Base-by-base conservation (phyloP, 2,797 vertebrate species). In the Melanotaenia boesemani region DNA sequence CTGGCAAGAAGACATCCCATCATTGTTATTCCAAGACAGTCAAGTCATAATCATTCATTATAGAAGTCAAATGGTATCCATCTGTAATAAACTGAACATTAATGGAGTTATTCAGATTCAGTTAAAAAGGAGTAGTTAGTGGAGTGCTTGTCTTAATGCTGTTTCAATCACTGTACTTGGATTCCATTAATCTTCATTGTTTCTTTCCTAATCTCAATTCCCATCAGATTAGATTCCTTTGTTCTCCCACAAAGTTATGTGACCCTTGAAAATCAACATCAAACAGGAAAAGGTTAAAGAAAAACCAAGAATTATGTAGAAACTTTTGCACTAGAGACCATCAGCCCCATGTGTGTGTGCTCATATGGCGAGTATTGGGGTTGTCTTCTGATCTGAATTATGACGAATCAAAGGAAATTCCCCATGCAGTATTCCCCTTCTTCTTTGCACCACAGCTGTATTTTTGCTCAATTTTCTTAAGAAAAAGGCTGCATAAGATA, bases 91-190 rank as follows among this genome's bases (percentile, higher is more conserved):
- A 46, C 46, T 63, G 24, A 69, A 28, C 64, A 44, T 70, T 74
- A 85, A 88, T 83, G 50, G 37, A 48, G 61, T 79, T 26, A 74
- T 87, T 71, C 63, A 74, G 81, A 77, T 85, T 65, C 2, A 67
- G 64, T 32, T 63, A 54, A 84, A 81, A 46, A 41, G 36, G 46
- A 52, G 36, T 44, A 73, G 52, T 52, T 56, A 50, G 46, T 20
- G 62, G 66, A 70, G 66, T 63, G 34, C 54, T 64, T 77, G 68
- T 86, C 68, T 79, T 75, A 76, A 79, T 83, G 62, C 20, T 63
- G 66, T 66, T 63, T 78, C 70, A 82, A 75, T 77, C 44, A 46
- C 11, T 36, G 61, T 26, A 68, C 77, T 75, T 70, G 55, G 76
- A 78, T 81, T 48, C 50, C 50, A 63, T 70, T 70, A 37, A 72